Conservation (phyloP, 2,113 vertebrate species). For the Verasper variegatus region DNA sequence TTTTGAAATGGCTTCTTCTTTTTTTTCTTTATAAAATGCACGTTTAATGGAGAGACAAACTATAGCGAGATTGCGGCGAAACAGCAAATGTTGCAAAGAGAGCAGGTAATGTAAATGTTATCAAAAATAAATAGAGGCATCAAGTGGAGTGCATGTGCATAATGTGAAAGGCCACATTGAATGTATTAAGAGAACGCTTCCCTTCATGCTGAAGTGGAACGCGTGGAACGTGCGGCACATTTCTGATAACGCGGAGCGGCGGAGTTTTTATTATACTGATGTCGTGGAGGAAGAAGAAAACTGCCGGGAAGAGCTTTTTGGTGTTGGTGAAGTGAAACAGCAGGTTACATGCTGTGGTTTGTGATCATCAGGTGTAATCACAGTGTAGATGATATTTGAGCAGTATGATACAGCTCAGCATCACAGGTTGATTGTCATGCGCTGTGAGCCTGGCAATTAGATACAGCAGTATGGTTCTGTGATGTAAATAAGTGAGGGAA, state of each 20-base stretch:
- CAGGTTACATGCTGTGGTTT: not conserved
- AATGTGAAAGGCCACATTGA: conserved; percentile 28
- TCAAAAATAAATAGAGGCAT: conserved; percentile 49
- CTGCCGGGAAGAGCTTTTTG: not conserved
- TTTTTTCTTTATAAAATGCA: not conserved
- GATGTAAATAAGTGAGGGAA: conserved; percentile 1
- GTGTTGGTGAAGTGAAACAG: conserved; percentile 21
- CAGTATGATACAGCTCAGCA: not conserved
- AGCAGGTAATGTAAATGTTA: conserved; percentile 45
- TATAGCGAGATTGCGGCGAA: conserved; percentile 11
- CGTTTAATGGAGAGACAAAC: conserved; percentile 34
- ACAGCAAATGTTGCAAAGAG: conserved; percentile 25
- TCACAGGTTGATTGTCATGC: conserved; percentile 8
- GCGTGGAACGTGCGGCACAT: conserved; percentile 25
- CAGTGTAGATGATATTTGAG: conserved; percentile 16
- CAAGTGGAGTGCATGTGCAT: conserved; percentile 26
- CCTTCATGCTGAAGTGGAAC: conserved; percentile 16
- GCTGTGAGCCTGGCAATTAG: not conserved
- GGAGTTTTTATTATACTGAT: conserved; percentile 33
- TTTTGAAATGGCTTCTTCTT: conserved; percentile 23
- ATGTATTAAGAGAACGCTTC: conserved; percentile 17
- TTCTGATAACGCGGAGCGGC: conserved; percentile 21
- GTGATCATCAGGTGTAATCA: not conserved
- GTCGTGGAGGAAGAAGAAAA: not conserved
- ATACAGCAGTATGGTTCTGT: not conserved